These are phyloP conservation scores for Melospiza georgiana DNA, from an alignment of 2,113 vertebrate species.

Conservation along the genomic window DNA sequence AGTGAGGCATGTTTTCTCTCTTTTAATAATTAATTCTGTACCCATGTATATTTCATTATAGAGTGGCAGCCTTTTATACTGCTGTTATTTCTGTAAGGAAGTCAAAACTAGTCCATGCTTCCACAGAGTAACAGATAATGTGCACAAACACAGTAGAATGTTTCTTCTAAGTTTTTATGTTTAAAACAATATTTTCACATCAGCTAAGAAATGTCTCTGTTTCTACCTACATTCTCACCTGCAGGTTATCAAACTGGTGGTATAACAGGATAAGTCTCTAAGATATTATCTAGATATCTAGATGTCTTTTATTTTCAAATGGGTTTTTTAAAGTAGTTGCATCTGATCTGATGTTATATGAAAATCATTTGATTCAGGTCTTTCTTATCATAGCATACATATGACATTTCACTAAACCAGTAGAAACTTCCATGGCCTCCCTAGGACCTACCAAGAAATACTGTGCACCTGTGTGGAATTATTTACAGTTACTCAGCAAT, in stretches of 20 bases:
- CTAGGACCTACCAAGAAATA: neutral
- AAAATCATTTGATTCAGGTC: neutral
- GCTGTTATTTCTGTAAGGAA: neutral
- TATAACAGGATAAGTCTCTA: neutral
- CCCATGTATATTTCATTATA: slow-evolving; percentile 13
- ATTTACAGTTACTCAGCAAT: neutral
- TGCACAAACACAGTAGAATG: neutral
- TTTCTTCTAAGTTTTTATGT: neutral
- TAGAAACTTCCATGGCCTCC: neutral
- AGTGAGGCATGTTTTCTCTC: neutral
- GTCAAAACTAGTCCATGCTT: neutral
- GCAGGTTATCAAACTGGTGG: neutral
- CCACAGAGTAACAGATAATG: neutral
- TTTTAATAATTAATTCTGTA: slow-evolving; percentile 38
- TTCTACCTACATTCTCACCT: neutral
- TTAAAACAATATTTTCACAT: neutral
- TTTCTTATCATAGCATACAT: neutral
- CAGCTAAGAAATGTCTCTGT: neutral
- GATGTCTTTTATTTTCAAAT: neutral
- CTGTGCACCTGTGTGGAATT: neutral
- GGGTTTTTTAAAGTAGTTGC: neutral
- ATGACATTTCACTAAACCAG: neutral
- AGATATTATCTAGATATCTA: neutral
- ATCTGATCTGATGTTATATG: neutral
- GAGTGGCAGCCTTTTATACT: neutral